Evolutionary conservation across 1,140 invertebrate species (phyloP), one percentile per base, ranked within the genome.

Genomic region (Zophobas atratus): DNA sequence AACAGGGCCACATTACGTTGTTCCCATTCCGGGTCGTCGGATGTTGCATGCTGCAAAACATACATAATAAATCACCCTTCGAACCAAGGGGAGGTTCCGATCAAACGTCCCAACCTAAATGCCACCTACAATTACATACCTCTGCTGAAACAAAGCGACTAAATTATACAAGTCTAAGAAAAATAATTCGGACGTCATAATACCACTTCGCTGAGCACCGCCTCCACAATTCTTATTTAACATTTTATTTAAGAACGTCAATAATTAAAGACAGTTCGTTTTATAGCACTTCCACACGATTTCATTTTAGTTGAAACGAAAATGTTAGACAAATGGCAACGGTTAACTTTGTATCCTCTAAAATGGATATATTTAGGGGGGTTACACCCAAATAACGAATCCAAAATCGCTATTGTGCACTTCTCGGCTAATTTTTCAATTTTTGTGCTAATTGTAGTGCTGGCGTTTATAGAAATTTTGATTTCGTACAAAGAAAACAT

Each of bases 21-120:
- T 20, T 20, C 20, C 20, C 20, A 20, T 20, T 20, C 20, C 20
- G 20, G 20, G 20, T 20, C 20, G 20, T 20, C 20, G 20, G 20
- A 20, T 20, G 20, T 20, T 60, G 35, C 56, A 60, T 3, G 6
- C 35, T 60, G 56, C 56, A 38, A 8, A 6, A 8, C 33, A 60
- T 60, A 1, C 36, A 60, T 60, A 36, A 60, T 60, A 60, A 39
- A 60, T 60, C 56, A 60, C 3, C 56, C 56, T 36, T 60, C 56
- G 56, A 60, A 6, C 38, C 1, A 60, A 60, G 56, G 35, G 56
- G 36, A 8, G 56, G 34, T 60, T 35, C 35, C 1, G 3, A 8
- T 46, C 43, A 46, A 46, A 6, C 35, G 20, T 36, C 56, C 35
- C 56, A 20, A 8, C 56, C 56, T 60, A 33, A 60, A 60, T 36